Conservation (phyloP, 2,888 invertebrate species). For the Syrista parreyssii region DNA sequence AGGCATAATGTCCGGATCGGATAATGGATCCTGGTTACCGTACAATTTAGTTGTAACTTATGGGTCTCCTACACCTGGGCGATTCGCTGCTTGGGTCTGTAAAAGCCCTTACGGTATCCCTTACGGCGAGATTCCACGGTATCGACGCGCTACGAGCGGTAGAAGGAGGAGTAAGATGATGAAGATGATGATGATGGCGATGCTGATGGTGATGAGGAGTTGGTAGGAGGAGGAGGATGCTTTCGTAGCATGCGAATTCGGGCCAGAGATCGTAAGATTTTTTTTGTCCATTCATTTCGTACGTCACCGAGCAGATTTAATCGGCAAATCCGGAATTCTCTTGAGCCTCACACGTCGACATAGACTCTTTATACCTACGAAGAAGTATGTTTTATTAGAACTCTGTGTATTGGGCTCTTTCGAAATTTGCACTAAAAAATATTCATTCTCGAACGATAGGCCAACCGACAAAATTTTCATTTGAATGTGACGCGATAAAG, state of each 20-base stretch:
- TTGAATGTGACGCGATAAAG: background rate
- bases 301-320: background rate
- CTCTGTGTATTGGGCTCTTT: background rate
- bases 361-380: too few species aligned
- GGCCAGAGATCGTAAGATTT: background rate
- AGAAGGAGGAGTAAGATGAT: background rate
- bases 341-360: background rate
- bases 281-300: background rate
- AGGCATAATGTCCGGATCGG: conserved; percentile 26
- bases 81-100: background rate
- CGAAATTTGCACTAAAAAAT: background rate
- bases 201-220: background rate
- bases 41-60: conserved; percentile 45
- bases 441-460: background rate
- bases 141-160: background rate
- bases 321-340: background rate
- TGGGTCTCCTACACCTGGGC: conserved; percentile 24
- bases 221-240: background rate
- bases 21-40: conserved; percentile 44
- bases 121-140: background rate
- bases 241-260: background rate
- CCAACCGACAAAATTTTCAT: background rate
- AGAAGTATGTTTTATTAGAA: too few species aligned
- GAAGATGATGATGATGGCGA: background rate
- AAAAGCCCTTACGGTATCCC: background rate